Percentiles rank a stretch among this genome's conserved stretches.
These are phyloP conservation scores for Procambarus virginalis DNA, from an alignment of 1,140 invertebrate genomes.

Conservation along the genomic window DNA sequence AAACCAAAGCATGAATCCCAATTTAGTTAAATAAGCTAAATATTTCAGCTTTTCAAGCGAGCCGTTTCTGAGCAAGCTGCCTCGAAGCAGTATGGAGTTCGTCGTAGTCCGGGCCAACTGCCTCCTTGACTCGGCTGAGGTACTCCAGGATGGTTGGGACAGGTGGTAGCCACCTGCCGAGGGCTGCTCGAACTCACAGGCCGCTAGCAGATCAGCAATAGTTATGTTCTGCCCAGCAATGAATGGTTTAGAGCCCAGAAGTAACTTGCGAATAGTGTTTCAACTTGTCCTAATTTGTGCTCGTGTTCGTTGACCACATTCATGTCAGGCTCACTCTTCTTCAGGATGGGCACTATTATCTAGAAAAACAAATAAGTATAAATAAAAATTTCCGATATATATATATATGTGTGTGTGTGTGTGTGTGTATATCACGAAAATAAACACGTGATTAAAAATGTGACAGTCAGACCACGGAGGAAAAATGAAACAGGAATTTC, in stretches of 20 bases:
- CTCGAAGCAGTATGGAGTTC: neutral
- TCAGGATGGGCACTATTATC: constrained; percentile 19
- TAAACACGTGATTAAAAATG: too few species aligned
- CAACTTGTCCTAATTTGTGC: constrained; percentile 19
- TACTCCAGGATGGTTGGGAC: neutral
- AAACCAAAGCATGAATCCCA: too few species aligned
- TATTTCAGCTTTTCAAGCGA: neutral
- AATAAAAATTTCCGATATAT: too few species aligned
- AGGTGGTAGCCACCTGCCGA: constrained; percentile 25
- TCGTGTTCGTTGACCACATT: constrained; percentile 25
- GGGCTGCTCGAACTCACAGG: constrained; percentile 44
- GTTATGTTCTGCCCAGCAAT: constrained; percentile 19
- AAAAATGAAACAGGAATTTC: too few species aligned
- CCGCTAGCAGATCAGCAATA: constrained; percentile 43
- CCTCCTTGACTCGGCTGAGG: constrained; percentile 6
- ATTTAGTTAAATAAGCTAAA: too few species aligned
- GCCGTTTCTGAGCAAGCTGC: neutral
- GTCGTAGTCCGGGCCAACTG: constrained; percentile 10
- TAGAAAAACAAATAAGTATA: neutral
- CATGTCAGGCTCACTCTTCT: constrained; percentile 12
- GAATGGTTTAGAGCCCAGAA: constrained; percentile 34
- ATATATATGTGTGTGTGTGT: too few species aligned
- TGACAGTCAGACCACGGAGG: too few species aligned
- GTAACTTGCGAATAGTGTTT: constrained; percentile 27
- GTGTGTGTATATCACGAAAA: too few species aligned